Base-by-base conservation (phyloP, 2,888 invertebrate species). In the Isotomurus palustris region DNA sequence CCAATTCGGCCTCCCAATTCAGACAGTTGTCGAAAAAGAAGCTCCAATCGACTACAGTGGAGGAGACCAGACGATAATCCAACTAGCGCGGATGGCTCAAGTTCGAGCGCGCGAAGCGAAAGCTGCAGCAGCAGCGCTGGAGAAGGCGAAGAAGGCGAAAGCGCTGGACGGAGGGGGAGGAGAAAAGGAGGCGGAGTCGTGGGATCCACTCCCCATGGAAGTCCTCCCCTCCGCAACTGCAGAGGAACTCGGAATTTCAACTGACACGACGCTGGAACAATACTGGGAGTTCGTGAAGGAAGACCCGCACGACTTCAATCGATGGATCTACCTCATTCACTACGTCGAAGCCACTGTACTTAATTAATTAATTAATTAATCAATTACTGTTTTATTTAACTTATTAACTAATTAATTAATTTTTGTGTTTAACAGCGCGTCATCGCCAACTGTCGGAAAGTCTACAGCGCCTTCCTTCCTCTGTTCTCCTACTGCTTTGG, bases 401-500 rank as follows among this genome's bases (percentile, higher is more conserved):
- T 53, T 43, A 40, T 43, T 14, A 29, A 27, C 5, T 47, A 25
- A 49, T 49, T 29, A 19, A n/a, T 48, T 35, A 19, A 43, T 22
- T 47, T 32, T 14, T 22, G n/a, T 38, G 47, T 45, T 54, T 51
- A 60, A 2, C 55, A 72, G 71, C 58, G 68, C 44, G 71, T 71
- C 53, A 53, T 73, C 12, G 65, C 68, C 19, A 65, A 67, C 21
- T 71, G 67, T 19, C 68, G 73, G 2, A 67, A 66, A 32, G 73
- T 71, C 1, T 73, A 72, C 52, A 71, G 72, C 49, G 71, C 72
- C 1, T 73, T 73, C 63, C 62, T 73, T 38, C 73, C 73, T 3
- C 50, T 72, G 24, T 73, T 71, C 49, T 73, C 73, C 1, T 73
- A 73, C 51, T 73, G 73, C 53, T 73, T 72, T 66, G 73, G 72